Evolutionary conservation across 1,140 invertebrate species (phyloP).

Genomic region (Eubasilissa regina): DNA sequence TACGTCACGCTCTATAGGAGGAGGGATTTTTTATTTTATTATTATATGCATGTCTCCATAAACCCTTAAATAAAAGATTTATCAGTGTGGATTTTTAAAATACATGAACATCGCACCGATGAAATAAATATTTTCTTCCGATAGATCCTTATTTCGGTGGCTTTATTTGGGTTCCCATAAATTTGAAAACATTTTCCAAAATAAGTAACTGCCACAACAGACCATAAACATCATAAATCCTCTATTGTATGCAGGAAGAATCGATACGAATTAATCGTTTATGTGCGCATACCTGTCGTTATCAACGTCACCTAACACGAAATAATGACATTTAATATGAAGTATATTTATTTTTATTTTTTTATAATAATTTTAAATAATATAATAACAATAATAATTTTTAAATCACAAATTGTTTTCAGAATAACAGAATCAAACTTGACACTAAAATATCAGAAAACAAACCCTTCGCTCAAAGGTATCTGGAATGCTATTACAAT

Average conservation of each 20-base stretch:
- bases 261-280: too few species aligned
- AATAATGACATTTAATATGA: too few species aligned
- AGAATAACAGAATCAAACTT: too few species aligned
- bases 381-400: too few species aligned
- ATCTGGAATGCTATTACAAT: too few species aligned
- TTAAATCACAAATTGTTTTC: too few species aligned
- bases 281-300: too few species aligned
- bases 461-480: too few species aligned
- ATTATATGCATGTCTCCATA: slow-evolving; percentile 39
- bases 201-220: slow-evolving; percentile 15
- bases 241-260: not conserved
- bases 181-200: not conserved
- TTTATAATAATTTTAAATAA: too few species aligned
- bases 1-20: slow-evolving; percentile 14
- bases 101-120: not conserved
- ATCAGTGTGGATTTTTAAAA: slow-evolving; percentile 1
- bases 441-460: too few species aligned
- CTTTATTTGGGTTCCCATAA: not conserved
- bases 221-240: not conserved
- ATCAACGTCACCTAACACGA: too few species aligned
- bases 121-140: slow-evolving; percentile 11
- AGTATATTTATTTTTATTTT: too few species aligned
- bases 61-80: slow-evolving; percentile 32
- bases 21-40: slow-evolving; percentile 28
- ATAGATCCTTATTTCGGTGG: slow-evolving; percentile 12